Conservation (phyloP, 2,113 vertebrate genomes). For the Stegastes partitus region DNA sequence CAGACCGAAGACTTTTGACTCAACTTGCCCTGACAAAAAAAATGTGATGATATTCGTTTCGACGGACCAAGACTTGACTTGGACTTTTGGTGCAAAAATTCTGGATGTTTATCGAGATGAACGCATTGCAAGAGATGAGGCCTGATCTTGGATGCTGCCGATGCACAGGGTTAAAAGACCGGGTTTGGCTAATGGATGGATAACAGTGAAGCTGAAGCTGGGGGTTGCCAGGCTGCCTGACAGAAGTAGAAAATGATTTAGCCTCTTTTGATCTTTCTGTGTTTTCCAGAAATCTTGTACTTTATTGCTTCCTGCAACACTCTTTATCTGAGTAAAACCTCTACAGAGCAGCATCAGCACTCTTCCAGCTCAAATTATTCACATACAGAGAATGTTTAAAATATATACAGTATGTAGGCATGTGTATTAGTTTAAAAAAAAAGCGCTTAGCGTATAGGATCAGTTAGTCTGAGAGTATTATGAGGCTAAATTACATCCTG, state of each 20-base stretch:
- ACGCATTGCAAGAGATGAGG: not conserved
- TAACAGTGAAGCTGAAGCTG: not conserved
- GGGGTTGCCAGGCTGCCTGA: not conserved
- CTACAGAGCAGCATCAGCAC: conserved; percentile 18
- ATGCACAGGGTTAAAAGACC: too few relatives aligned
- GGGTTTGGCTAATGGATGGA: conserved; percentile 8
- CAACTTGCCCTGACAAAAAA: too few relatives aligned
- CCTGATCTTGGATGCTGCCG: not conserved
- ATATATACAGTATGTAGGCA: conserved; percentile 2
- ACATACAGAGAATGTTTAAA: not conserved
- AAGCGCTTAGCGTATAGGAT: not conserved
- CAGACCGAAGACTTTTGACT: too few relatives aligned
- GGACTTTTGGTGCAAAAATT: too few relatives aligned
- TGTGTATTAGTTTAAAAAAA: not conserved
- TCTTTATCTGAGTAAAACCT: too few relatives aligned
- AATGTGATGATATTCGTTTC: too few relatives aligned
- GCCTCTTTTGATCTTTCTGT: conserved; percentile 1
- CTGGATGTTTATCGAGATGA: too few relatives aligned
- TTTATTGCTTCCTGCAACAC: conserved; percentile 22
- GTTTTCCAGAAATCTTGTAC: not conserved
- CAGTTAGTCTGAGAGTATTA: not conserved
- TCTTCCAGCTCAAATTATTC: conserved; percentile 30
- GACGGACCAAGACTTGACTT: too few relatives aligned
- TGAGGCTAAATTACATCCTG: not conserved
- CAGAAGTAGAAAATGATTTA: conserved; percentile 16